Evolutionary conservation across 2,888 invertebrate genomes (phyloP).

Genomic region (Sinohyriopsis cumingii): DNA sequence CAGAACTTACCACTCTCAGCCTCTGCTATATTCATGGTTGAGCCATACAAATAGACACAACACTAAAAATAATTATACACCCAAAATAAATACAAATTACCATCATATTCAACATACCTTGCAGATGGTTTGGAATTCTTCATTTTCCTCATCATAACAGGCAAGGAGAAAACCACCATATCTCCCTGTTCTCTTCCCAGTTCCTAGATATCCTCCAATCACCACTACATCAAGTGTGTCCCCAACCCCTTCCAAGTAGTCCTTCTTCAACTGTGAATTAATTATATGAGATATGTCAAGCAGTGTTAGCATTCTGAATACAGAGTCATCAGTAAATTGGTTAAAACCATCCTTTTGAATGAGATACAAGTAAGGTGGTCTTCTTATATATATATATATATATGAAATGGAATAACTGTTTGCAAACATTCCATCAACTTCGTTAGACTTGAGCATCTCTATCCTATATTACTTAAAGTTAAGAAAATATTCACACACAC

Average conservation of each 20-base stretch:
- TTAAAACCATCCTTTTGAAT: neutral
- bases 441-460: too few relatives aligned
- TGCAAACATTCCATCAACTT: too few relatives aligned
- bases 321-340: neutral
- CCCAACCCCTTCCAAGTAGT: slow-evolving; percentile 96
- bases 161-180: slow-evolving; percentile 97
- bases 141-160: slow-evolving; percentile 90
- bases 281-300: neutral
- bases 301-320: neutral
- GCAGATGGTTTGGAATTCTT: slow-evolving; percentile 93
- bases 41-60: too few relatives aligned
- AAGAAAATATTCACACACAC: too few relatives aligned
- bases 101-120: slow-evolving; percentile 77
- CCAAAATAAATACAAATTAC: too few relatives aligned
- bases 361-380: too few relatives aligned
- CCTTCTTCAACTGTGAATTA: slow-evolving; percentile 85
- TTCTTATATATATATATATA: too few relatives aligned
- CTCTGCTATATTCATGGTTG: too few relatives aligned
- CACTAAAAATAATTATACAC: too few relatives aligned
- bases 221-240: slow-evolving; percentile 97
- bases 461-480: too few relatives aligned
- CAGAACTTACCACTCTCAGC: too few relatives aligned
- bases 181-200: slow-evolving; percentile 91
- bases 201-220: slow-evolving; percentile 93
- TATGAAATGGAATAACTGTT: too few relatives aligned